Evolutionary conservation across 2,797 vertebrate species (phyloP), one percentile per base, ranked within the genome.

Genomic region (Bovichtus variegatus): DNA sequence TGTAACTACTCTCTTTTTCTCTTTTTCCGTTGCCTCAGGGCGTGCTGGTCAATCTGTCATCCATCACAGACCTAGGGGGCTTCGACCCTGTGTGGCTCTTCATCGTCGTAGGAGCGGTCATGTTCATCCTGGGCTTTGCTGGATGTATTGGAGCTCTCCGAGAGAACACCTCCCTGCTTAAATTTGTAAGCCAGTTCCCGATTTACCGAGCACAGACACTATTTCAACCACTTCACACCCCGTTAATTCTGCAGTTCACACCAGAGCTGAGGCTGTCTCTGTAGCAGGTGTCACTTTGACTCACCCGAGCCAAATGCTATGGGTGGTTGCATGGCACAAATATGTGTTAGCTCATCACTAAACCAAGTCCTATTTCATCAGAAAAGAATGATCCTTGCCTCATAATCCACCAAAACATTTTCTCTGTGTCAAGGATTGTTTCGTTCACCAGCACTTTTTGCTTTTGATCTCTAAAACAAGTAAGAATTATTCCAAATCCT

Each of bases 11-110:
- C 5, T 59, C 57, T 78, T 88, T 80, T 72, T 78, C 74, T 82
- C 16, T 43, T 68, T 9, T 34, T 65, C 10, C 65, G 65, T 51
- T 2, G 74, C 74, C 61, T 27, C 90, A 98, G 97, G 97, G 97
- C 0, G 97, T 97, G 36, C 95, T 98, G 89, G 96, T 97, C 88
- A 98, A 98, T 87, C 94, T 98, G 87, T 97, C 97, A 0, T 96
- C 96, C 47, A 97, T 98, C 94, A 97, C 97, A 19, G 97, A 98
- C 83, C 94, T 98, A 25, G 96, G 96, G 4, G 97, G 97, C 66
- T 97, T 98, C 6, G 97, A 98, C 89, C 97, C 97, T 0, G 97
- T 98, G 59, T 98, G 97, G 97, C 96, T 98, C 76, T 98, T 98
- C 82, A 96, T 98, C 19, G 97, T 98, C 29, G 96, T 97, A 0